These are phyloP conservation scores for Paramormyrops hopkinsi DNA, from an alignment of 2,797 vertebrate species.

Conservation along the genomic window DNA sequence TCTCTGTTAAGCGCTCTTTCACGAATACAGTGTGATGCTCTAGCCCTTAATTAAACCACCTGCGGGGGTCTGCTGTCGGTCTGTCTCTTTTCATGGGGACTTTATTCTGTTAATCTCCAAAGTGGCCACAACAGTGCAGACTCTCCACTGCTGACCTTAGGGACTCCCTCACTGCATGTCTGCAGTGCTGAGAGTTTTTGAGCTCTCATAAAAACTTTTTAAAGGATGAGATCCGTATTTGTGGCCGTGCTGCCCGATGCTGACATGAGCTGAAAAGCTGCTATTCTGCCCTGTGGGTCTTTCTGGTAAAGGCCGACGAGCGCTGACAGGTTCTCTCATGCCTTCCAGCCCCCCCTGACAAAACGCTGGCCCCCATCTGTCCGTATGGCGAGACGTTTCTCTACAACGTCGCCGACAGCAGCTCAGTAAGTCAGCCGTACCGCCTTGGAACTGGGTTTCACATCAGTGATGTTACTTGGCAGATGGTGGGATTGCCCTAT, in stretches of 20 bases:
- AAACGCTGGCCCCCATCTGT: conserved; percentile 62
- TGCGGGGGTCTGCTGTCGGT: background rate
- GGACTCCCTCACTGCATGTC: background rate
- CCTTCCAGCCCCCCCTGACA: conserved; percentile 56
- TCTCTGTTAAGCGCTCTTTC: background rate
- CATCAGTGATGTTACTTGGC: background rate
- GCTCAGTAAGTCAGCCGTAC: conserved; percentile 63
- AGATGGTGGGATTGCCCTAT: background rate
- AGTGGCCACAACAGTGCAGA: background rate
- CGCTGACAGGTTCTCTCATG: background rate
- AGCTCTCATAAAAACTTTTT: background rate
- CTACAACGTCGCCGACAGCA: conserved; percentile 58
- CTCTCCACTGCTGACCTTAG: background rate
- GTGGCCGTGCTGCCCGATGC: background rate
- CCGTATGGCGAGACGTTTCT: conserved; percentile 87
- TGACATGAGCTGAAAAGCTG: background rate
- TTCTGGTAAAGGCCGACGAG: background rate
- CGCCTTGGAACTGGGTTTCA: background rate
- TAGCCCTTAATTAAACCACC: background rate
- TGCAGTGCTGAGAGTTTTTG: background rate
- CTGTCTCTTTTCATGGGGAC: background rate
- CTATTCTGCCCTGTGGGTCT: background rate
- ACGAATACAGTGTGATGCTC: background rate
- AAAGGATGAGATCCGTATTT: background rate
- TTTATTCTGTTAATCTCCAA: background rate